Evolutionary conservation across 2,113 vertebrate genomes (phyloP).

Genomic region (Petaurus breviceps): DNA sequence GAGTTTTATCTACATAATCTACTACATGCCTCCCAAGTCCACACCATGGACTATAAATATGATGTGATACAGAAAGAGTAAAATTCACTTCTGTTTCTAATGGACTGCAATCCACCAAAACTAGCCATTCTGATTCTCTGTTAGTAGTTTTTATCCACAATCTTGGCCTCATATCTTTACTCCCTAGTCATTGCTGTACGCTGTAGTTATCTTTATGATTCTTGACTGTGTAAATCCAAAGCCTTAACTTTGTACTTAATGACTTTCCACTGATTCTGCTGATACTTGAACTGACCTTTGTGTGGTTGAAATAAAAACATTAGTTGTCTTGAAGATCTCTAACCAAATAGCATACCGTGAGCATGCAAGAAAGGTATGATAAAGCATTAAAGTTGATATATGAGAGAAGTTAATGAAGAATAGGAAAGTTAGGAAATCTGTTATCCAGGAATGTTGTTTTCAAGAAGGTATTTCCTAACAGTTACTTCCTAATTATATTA

Average conservation of each 20-base stretch:
- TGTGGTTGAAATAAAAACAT: conserved; percentile 28
- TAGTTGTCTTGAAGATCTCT: conserved; percentile 28
- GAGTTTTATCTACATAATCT: not conserved
- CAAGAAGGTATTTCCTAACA: conserved; percentile 25
- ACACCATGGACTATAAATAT: not conserved
- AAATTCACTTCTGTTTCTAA: not conserved
- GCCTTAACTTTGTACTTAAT: not conserved
- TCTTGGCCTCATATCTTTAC: not conserved
- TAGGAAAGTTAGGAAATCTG: conserved; percentile 3
- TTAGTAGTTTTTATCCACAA: not conserved
- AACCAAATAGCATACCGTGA: not conserved
- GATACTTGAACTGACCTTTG: conserved; percentile 15
- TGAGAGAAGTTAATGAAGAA: conserved; percentile 22
- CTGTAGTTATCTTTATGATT: conserved; percentile 26
- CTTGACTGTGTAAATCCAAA: conserved; percentile 18
- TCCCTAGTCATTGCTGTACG: conserved; percentile 21
- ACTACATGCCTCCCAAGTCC: not conserved
- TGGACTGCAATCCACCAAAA: not conserved
- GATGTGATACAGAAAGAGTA: not conserved
- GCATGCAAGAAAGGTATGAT: conserved; percentile 3
- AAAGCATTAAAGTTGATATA: conserved; percentile 5
- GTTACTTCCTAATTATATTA: conserved; percentile 26
- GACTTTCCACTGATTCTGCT: not conserved
- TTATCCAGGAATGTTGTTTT: conserved; percentile 53
- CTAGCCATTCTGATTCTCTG: not conserved